Conservation (phyloP, 2,797 vertebrate genomes). For the Hemibagrus guttatus region DNA sequence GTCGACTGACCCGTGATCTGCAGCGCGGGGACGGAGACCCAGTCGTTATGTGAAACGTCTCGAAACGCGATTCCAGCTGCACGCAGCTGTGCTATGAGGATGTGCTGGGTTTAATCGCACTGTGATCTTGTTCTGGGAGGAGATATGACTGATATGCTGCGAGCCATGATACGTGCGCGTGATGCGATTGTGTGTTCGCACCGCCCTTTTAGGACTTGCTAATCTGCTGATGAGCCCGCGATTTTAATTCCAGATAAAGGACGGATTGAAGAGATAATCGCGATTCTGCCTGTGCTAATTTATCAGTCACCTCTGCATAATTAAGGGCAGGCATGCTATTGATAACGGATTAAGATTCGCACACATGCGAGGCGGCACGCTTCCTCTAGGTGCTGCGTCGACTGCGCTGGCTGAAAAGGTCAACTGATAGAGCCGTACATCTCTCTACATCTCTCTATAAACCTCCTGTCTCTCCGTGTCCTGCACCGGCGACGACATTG, state of each 20-base stretch:
- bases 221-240: slow-evolving; percentile 52
- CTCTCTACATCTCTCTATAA: slow-evolving; percentile 19
- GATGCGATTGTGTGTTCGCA: slow-evolving; percentile 15
- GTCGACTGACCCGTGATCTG: slow-evolving; percentile 16
- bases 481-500: slow-evolving; percentile 50
- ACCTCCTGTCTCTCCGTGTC: neutral
- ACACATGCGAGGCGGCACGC: slow-evolving; percentile 29
- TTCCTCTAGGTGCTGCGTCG: slow-evolving; percentile 36
- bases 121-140: slow-evolving; percentile 20
- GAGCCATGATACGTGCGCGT: neutral
- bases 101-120: slow-evolving; percentile 5
- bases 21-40: neutral
- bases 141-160: slow-evolving; percentile 1
- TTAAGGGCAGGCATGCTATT: slow-evolving; percentile 57
- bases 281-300: slow-evolving; percentile 56
- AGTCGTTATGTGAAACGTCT: slow-evolving; percentile 3
- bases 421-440: slow-evolving; percentile 27
- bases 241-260: slow-evolving; percentile 60
- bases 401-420: slow-evolving; percentile 34
- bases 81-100: neutral
- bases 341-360: slow-evolving; percentile 56
- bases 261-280: slow-evolving; percentile 54
- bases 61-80: neutral
- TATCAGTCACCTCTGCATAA: slow-evolving; percentile 59
- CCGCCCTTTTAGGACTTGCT: slow-evolving; percentile 33